Percentiles rank a stretch among this genome's conserved stretches.
Evolutionary conservation across 2,888 invertebrate genomes (phyloP).

Genomic region (Phorcus lineatus): DNA sequence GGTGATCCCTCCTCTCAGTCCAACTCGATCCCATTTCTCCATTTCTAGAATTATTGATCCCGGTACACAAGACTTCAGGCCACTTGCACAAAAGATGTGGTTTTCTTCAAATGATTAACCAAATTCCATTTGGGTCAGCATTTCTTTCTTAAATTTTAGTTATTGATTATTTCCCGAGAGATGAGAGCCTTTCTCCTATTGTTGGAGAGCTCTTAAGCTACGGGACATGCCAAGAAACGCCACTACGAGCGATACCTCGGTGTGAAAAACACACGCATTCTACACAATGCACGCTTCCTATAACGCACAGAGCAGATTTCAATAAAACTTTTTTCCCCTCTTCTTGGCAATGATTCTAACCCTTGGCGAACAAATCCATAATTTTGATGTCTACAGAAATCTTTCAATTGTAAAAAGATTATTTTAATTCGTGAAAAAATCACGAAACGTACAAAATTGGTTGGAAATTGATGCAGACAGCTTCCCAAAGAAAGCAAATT

Average conservation of each 20-base stretch:
- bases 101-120: conserved; percentile 23
- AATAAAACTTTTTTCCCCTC: not conserved
- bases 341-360: no score
- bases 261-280: conserved; percentile 18
- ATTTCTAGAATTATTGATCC: not conserved
- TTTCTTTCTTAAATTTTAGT: conserved; percentile 22
- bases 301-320: not conserved
- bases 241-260: not conserved
- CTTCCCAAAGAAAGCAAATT: no score
- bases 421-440: no score
- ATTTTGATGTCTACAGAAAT: no score
- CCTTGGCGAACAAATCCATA: no score
- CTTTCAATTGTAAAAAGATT: no score
- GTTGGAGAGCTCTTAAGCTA: conserved; percentile 18
- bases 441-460: no score
- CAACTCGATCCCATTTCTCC: no score
- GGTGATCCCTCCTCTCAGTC: no score
- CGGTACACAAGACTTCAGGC: conserved; percentile 7
- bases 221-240: conserved; percentile 14
- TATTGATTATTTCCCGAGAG: conserved; percentile 19
- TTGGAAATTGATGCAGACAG: no score
- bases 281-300: not conserved
- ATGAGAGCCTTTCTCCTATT: conserved; percentile 17
- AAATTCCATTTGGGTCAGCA: conserved; percentile 21
- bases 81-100: conserved; percentile 20